Base-by-base conservation (phyloP, 2,113 vertebrate species). In the Marmota monax region DNA sequence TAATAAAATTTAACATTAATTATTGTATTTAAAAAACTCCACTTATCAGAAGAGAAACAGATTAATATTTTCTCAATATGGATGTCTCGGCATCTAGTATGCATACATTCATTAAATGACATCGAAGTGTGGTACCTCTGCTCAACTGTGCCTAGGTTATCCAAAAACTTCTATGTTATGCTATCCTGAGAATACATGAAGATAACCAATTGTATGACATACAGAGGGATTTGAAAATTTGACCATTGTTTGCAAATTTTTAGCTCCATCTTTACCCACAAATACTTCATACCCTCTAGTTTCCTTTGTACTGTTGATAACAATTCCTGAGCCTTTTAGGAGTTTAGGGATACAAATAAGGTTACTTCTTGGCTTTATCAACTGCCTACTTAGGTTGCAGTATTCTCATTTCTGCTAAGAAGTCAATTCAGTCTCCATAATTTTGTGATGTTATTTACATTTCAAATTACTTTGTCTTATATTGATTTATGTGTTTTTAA, bases 381-480 rank as follows among this genome's bases (percentile, higher is more conserved):
- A 83, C 42, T 17, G n/a, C 4, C 72, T 56, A 27, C 32, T 95
- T 42, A 85, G n/a, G 25, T 32, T 89, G 27, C 2, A 61, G 74
- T 23, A 88, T 58, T 72, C 80, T 92, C 74, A 90, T 76, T 83
- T 92, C 51, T 65, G 90, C 63, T 89, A 91, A 86, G 29, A 90
- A 92, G n/a, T 78, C 37, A 88, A 61, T 83, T 88, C n/a, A 70
- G 67, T 10, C n/a, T 72, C 84, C 70, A 69, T 65, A 90, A 87
- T 51, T 83, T 53, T 95, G 80, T 74, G 56, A 70, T 92, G 20
- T 8, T 92, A 34, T 89, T 70, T 92, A 45, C 48, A 83, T 86
- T 87, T 79, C 72, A 96, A 95, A 90, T 65, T 56, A 93, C 69
- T 89, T 86, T 70, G 70, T 83, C n/a, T n/a, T 96, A 80, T 74